A percentile compares a stretch with the other conserved stretches of the same genome.
Conservation (phyloP, 1,140 invertebrate species). For the Steinernema khuongi region DNA sequence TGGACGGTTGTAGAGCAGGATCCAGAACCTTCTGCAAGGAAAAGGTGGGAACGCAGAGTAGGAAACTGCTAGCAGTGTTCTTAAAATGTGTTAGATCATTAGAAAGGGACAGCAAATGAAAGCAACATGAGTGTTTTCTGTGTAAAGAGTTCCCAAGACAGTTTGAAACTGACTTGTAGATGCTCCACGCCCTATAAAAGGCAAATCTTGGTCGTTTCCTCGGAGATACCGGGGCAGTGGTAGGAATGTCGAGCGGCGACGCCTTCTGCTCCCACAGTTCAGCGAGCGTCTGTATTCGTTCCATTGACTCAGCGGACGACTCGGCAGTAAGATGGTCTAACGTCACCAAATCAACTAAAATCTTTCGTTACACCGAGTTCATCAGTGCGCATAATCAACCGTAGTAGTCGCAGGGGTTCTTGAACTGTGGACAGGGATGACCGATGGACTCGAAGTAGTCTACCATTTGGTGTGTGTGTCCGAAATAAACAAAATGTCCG, state of each 20-base stretch:
- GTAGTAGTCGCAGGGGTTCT: constrained; percentile 93
- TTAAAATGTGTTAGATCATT: too few relatives aligned
- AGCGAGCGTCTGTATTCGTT: constrained; percentile 79
- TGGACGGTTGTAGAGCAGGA: constrained; percentile 33
- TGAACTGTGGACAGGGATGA: constrained; percentile 87
- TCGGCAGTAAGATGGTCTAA: constrained; percentile 83
- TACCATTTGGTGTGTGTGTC: constrained; percentile 77
- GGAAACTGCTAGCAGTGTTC: too few relatives aligned
- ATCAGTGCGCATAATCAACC: constrained; percentile 62
- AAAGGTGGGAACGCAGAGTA: background rate
- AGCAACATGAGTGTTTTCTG: background rate
- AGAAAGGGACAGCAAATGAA: too few relatives aligned
- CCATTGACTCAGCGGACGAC: constrained; percentile 85
- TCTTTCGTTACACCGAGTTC: constrained; percentile 51
- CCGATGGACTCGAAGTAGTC: constrained; percentile 86
- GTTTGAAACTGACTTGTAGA: constrained; percentile 18
- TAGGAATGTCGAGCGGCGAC: background rate
- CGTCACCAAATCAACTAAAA: constrained; percentile 80
- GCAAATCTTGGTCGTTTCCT: constrained; percentile 11
- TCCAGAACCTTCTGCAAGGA: constrained; percentile 38
- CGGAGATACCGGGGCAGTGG: constrained; percentile 15
- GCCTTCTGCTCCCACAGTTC: constrained; percentile 64
- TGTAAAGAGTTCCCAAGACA: constrained; percentile 26
- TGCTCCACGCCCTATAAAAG: constrained; percentile 16
- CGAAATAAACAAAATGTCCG: constrained; percentile 82